These are phyloP conservation scores for Syrista parreyssii DNA, from an alignment of 2,888 invertebrate genomes.

Conservation along the genomic window DNA sequence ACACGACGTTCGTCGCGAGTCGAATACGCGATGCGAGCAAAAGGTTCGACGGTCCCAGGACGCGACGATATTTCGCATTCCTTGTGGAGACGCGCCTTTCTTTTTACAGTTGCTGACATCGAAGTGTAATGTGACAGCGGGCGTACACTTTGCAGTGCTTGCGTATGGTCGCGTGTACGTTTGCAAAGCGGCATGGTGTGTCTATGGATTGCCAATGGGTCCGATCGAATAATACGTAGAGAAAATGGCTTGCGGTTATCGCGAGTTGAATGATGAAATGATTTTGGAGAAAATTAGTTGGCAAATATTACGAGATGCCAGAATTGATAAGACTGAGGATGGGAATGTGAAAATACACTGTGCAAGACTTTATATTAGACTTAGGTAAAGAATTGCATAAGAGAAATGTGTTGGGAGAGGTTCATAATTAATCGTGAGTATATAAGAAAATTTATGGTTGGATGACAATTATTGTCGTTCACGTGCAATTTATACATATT, in stretches of 20 bases:
- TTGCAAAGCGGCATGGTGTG: not conserved
- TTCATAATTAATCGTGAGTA: not conserved
- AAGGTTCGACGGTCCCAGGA: not conserved
- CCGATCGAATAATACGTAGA: not conserved
- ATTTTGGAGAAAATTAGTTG: not conserved
- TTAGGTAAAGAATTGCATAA: not conserved
- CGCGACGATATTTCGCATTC: constrained; percentile 5
- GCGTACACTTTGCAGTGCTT: not conserved
- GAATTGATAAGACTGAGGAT: not conserved
- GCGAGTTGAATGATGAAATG: not conserved
- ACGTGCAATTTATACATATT: not conserved
- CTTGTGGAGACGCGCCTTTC: not conserved
- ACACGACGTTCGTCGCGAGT: not conserved
- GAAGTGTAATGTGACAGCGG: constrained; percentile 1
- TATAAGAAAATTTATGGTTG: not conserved
- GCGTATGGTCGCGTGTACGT: not conserved
- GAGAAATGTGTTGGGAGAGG: not conserved
- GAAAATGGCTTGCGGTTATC: not conserved
- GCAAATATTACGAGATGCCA: not conserved
- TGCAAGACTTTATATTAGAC: not conserved
- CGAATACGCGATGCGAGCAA: not conserved
- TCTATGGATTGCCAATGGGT: not conserved
- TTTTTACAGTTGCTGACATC: not conserved
- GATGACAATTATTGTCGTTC: not conserved
- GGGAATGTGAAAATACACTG: not conserved